A percentile compares a stretch with the other conserved stretches of the same genome.
Conservation (phyloP, 2,797 vertebrate species). For the Rhinophrynus dorsalis region DNA sequence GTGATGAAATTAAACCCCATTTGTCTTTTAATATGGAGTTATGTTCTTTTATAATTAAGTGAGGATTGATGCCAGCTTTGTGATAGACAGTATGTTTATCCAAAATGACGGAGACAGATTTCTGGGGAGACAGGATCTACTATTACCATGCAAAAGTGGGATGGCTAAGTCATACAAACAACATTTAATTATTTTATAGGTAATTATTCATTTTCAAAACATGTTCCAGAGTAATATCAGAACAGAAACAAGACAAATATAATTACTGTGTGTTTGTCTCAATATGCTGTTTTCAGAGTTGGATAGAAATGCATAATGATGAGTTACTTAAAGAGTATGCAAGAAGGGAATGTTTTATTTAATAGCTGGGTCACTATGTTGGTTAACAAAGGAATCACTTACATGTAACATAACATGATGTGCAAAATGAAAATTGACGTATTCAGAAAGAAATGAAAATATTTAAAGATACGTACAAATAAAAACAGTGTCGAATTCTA, state of each 20-base stretch:
- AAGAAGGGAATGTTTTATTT: slow-evolving; percentile 53
- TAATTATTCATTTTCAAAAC: slow-evolving; percentile 74
- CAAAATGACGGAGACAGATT: slow-evolving; percentile 88
- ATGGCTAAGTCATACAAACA: slow-evolving; percentile 76
- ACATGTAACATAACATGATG: slow-evolving; percentile 38
- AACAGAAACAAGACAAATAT: slow-evolving; percentile 59
- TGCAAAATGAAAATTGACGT: not conserved
- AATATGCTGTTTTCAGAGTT: slow-evolving; percentile 56
- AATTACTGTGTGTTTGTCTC: slow-evolving; percentile 64
- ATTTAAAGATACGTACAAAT: too few species aligned
- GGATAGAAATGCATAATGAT: slow-evolving; percentile 63
- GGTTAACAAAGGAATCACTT: slow-evolving; percentile 9
- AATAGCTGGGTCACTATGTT: slow-evolving; percentile 39
- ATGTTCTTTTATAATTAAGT: slow-evolving; percentile 71
- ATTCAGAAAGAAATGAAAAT: too few species aligned
- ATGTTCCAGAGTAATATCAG: slow-evolving; percentile 63
- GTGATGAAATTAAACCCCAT: slow-evolving; percentile 74
- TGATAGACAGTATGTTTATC: slow-evolving; percentile 85
- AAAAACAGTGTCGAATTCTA: too few species aligned
- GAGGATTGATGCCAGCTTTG: slow-evolving; percentile 70
- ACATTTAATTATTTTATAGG: slow-evolving; percentile 75
- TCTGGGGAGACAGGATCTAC: slow-evolving; percentile 78
- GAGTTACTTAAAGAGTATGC: slow-evolving; percentile 64
- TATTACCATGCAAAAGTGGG: slow-evolving; percentile 79
- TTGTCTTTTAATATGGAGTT: slow-evolving; percentile 72